Percentiles rank a stretch among this genome's conserved stretches.
phyloP scores from a whole-genome alignment of 2,113 vertebrate species.

The Lepisosteus osseus region DNA sequence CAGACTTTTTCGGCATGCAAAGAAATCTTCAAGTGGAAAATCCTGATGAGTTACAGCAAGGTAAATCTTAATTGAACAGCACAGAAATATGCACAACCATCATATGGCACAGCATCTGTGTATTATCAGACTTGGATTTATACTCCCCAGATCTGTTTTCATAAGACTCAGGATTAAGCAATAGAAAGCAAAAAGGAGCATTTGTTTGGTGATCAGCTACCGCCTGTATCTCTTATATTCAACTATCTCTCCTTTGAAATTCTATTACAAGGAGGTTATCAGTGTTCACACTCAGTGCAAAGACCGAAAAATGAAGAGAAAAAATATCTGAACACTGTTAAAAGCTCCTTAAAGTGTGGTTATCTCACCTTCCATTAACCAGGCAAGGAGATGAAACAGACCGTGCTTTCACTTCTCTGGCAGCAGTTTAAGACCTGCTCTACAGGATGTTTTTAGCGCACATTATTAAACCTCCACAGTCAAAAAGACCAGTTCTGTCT shows the following conservation, averaged over 20 bases:
- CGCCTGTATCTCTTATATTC: background rate
- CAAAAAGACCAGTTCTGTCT: background rate
- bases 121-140: background rate
- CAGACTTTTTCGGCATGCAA: background rate
- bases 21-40: background rate
- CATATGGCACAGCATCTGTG: background rate
- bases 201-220: slow-evolving; percentile 12
- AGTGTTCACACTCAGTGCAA: slow-evolving; percentile 7
- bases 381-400: background rate
- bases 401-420: background rate
- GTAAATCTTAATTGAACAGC: background rate
- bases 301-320: background rate
- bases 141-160: background rate
- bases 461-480: background rate
- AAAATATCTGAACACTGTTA: slow-evolving; percentile 1
- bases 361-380: slow-evolving; percentile 7
- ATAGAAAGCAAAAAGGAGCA: background rate
- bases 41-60: background rate
- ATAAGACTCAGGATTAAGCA: background rate
- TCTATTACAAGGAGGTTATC: slow-evolving; percentile 16
- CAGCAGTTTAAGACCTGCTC: background rate
- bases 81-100: background rate
- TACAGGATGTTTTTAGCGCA: background rate
- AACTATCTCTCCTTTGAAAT: slow-evolving; percentile 17
- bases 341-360: slow-evolving; percentile 12